phyloP scores from a whole-genome alignment of 2,113 vertebrate species.

The Lycaon pictus region DNA sequence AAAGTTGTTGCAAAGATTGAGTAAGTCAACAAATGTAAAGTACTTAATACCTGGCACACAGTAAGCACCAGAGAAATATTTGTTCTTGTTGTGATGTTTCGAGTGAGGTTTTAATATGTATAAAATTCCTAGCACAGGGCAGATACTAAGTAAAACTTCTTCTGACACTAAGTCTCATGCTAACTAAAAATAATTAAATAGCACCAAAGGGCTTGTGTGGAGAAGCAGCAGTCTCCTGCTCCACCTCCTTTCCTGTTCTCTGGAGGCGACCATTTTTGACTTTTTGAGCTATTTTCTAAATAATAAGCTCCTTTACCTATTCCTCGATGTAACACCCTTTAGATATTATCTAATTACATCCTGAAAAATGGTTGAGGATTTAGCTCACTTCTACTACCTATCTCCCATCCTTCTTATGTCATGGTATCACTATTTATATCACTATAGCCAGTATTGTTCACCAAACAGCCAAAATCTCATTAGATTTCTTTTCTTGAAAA shows the following conservation, averaged over 20 bases:
- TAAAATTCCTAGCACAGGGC: background rate
- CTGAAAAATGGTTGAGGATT: background rate
- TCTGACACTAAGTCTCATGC: background rate
- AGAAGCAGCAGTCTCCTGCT: background rate
- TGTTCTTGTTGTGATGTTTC: background rate
- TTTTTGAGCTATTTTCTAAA: background rate
- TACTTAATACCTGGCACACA: background rate
- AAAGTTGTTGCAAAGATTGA: background rate
- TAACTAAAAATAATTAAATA: background rate
- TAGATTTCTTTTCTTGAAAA: conserved; percentile 35
- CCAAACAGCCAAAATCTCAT: background rate
- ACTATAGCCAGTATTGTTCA: background rate
- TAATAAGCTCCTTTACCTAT: background rate
- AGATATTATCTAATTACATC: background rate
- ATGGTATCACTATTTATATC: background rate
- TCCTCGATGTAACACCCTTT: background rate
- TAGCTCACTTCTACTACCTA: background rate
- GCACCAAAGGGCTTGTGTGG: background rate
- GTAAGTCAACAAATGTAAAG: background rate
- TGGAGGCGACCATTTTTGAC: background rate
- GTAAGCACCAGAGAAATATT: background rate
- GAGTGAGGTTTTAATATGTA: background rate
- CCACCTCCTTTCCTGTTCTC: background rate
- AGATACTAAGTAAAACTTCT: background rate
- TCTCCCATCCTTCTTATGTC: background rate